Conservation (phyloP, 2,113 vertebrate species). For the Tachycineta bicolor region DNA sequence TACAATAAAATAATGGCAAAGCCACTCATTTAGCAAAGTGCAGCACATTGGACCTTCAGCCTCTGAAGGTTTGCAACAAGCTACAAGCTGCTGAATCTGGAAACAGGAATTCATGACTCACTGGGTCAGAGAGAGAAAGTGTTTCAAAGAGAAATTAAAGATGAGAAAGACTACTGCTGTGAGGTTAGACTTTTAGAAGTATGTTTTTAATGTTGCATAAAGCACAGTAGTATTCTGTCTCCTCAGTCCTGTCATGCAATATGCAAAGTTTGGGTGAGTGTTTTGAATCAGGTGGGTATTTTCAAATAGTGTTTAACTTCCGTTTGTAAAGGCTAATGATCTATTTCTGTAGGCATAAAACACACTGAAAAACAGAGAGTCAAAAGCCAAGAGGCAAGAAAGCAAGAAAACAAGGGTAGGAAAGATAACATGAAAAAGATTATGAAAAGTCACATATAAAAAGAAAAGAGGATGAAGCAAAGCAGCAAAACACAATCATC, state of each 20-base stretch:
- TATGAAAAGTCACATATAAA: background rate
- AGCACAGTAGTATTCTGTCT: background rate
- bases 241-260: background rate
- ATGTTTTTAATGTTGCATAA: background rate
- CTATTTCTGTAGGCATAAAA: background rate
- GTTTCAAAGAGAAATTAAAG: background rate
- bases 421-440: background rate
- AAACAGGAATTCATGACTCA: background rate
- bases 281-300: background rate
- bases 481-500: background rate
- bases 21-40: background rate
- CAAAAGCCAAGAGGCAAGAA: background rate
- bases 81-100: background rate
- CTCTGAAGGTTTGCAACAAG: background rate
- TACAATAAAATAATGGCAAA: background rate
- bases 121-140: background rate
- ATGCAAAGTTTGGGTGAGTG: background rate
- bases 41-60: background rate
- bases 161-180: background rate
- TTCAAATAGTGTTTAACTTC: background rate
- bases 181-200: background rate
- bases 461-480: background rate
- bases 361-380: background rate
- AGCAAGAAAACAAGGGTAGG: background rate
- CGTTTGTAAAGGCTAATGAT: background rate